Conservation (phyloP, 1,140 invertebrate genomes). For the Nomia melanderi region DNA sequence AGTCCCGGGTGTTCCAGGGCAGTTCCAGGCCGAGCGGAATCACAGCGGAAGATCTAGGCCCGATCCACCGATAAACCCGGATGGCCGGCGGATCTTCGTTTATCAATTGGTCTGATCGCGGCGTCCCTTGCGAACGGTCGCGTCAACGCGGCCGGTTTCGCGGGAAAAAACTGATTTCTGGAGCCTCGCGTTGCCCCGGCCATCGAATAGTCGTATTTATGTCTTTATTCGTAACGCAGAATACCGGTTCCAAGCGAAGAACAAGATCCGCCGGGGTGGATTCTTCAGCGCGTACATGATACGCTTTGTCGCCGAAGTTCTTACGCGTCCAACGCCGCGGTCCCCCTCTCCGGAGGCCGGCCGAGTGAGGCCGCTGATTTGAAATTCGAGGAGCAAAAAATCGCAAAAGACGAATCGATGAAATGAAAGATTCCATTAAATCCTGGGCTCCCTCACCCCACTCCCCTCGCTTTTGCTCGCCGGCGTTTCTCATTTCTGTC, state of each 20-base stretch:
- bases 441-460: background rate
- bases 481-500: conserved; percentile 24
- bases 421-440: conserved; percentile 41
- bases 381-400: conserved; percentile 28
- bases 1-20: conserved; percentile 17
- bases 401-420: background rate
- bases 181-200: background rate
- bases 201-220: conserved; percentile 44
- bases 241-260: conserved; percentile 36
- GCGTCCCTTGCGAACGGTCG: conserved; percentile 2
- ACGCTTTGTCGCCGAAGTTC: conserved; percentile 45
- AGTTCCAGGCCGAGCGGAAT: conserved; percentile 7
- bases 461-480: background rate
- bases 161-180: conserved; percentile 56
- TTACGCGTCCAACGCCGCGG: conserved; percentile 15
- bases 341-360: background rate
- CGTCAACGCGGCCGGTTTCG: conserved; percentile 24
- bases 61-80: conserved; percentile 46
- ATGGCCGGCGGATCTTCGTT: conserved; percentile 47
- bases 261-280: conserved; percentile 21
- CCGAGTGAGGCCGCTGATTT: conserved; percentile 21
- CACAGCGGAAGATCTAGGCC: conserved; percentile 36
- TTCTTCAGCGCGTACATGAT: conserved; percentile 24
- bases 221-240: conserved; percentile 49
- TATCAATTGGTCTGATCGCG: conserved; percentile 51